Base-by-base conservation (phyloP, 2,888 invertebrate genomes). In the Drosophila vallismaia region DNA sequence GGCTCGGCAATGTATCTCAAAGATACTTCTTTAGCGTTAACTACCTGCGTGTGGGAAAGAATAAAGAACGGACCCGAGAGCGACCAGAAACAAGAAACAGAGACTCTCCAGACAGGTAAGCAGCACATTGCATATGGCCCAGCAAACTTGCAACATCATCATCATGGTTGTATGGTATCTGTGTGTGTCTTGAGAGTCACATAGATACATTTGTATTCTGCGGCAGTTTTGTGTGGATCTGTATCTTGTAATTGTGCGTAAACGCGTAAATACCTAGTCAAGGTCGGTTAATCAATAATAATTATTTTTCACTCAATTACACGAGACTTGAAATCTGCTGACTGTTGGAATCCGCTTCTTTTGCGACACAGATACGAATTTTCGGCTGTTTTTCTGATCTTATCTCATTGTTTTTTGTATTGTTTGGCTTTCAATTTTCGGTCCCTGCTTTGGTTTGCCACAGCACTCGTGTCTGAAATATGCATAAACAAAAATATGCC, bases 301-400 rank as follows among this genome's bases (percentile, higher is more conserved):
- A 89, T 88, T 87, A 88, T 87, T 87, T 88, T 83, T 84, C 88
- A 88, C 87, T 89, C 87, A 88, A 87, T 89, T 85, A 88, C 77
- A 71, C 72, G 51, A 40, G 40, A 40, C 40, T 40, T 14, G 12
- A 14, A 40, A 36, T 36, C n/a, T 4, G 40, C 14, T 12, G 40
- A 40, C 40, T 28, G 67, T 19, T 19, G 19, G 19, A 19, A 19
- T 19, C 67, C 50, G 46, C 49, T 36, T 60, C 19, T 59, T 58
- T 58, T 10, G 60, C 40, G 19, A 48, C 59, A 56, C 26, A 63
- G 36, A 63, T 55, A 55, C 52, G 49, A 52, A 14, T 73, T 70
- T 73, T 72, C 38, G 71, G 45, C 44, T 45, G 28, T 42, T n/a
- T 44, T 48, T 44, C 33, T 19, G 46, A 70, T 72, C 71, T 54